These are phyloP conservation scores for Podarcis lilfordi DNA, from an alignment of 2,797 vertebrate genomes.

Conservation along the genomic window DNA sequence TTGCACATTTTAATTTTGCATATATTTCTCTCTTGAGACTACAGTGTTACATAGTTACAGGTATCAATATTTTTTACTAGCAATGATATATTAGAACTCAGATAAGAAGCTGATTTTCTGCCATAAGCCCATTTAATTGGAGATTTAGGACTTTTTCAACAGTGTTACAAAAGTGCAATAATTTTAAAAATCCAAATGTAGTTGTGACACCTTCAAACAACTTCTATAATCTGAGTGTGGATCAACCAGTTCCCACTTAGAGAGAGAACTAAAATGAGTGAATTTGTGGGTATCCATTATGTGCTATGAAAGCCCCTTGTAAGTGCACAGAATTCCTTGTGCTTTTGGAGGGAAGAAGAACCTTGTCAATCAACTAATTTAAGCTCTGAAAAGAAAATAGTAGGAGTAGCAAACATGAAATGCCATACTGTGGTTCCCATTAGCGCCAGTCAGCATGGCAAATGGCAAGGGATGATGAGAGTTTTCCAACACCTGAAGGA, in stretches of 20 bases:
- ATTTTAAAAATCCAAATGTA: slow-evolving; percentile 18
- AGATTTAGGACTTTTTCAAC: slow-evolving; percentile 35
- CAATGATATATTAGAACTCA: slow-evolving; percentile 33
- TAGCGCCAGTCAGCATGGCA: too few species aligned
- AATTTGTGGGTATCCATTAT: neutral
- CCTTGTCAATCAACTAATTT: neutral
- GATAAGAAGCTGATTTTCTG: slow-evolving; percentile 20
- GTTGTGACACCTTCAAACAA: neutral
- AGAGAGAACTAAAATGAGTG: neutral
- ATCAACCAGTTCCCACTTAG: neutral
- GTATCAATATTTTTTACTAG: slow-evolving; percentile 51
- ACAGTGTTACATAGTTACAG: slow-evolving; percentile 28
- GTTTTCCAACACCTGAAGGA: too few species aligned
- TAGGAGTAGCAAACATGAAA: too few species aligned
- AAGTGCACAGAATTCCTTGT: neutral
- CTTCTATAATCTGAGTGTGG: neutral
- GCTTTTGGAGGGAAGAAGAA: neutral
- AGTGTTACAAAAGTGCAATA: neutral
- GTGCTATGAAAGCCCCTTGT: neutral
- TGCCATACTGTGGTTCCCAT: too few species aligned
- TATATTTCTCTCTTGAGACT: slow-evolving; percentile 42
- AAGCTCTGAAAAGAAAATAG: neutral
- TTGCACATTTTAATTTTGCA: slow-evolving; percentile 56
- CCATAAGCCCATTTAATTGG: slow-evolving; percentile 42
- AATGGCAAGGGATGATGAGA: too few species aligned